These are phyloP conservation scores for Catharus bicknelli DNA, from an alignment of 2,113 vertebrate species.

Conservation along the genomic window DNA sequence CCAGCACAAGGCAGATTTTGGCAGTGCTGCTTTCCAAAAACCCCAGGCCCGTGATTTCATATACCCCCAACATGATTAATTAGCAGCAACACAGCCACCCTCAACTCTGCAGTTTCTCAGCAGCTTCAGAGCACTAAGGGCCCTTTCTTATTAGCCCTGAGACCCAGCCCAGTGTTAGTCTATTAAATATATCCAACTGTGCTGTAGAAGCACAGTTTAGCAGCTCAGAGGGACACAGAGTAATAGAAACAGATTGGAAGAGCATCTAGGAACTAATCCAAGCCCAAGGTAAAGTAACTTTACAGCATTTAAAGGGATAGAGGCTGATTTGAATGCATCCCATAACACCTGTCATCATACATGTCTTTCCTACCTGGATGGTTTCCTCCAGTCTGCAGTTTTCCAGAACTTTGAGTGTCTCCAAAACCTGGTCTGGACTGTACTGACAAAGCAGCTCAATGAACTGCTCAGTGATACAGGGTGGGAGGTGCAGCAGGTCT, in stretches of 20 bases:
- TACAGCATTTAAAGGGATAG: background rate
- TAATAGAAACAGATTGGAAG: background rate
- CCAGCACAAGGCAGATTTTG: background rate
- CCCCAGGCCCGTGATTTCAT: background rate
- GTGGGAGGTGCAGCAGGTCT: slow-evolving; percentile 71
- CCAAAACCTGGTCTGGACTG: slow-evolving; percentile 79
- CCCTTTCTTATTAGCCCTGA: background rate
- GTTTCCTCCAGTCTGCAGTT: slow-evolving; percentile 90
- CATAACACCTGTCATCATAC: background rate
- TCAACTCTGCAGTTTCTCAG: background rate
- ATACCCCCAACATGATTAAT: background rate
- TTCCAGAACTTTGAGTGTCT: slow-evolving; percentile 84
- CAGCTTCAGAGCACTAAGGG: background rate
- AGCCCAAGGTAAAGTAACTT: background rate
- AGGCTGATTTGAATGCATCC: background rate
- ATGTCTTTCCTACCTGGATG: slow-evolving; percentile 79
- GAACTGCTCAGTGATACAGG: slow-evolving; percentile 83
- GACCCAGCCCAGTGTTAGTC: background rate
- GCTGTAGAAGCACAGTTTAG: background rate
- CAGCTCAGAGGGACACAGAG: background rate
- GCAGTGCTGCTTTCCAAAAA: background rate
- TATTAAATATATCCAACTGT: background rate
- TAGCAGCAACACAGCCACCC: background rate
- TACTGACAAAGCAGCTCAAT: slow-evolving; percentile 87
- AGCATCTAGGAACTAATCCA: background rate